Base-by-base conservation (phyloP, 2,888 invertebrate species). In the Morpho achilles region DNA sequence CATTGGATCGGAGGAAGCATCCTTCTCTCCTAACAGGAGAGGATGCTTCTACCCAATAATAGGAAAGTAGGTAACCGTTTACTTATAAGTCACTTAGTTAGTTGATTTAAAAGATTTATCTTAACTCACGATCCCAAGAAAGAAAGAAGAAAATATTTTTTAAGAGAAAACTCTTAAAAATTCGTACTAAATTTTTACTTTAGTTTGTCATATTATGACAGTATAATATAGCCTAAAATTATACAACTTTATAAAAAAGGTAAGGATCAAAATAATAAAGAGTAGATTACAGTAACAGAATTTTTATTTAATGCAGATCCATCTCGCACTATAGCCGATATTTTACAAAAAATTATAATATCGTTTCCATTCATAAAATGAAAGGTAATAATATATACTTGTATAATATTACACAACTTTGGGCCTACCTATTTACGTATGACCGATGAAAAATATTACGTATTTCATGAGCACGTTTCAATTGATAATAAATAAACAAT, bases 271-370 rank as follows among this genome's bases (percentile, higher is more conserved):
- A 70, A 75, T 79, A 80, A 74, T 80, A 78, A 77, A 80, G 64
- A 69, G 70, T 64, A 58, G 54, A 63, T 68, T 89, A 87, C 85
- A 85, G 89, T 90, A 90, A 90, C 90, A 90, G 90, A 90, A 87
- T 88, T 90, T 89, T 90, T 89, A 89, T 89, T 89, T 82, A 83
- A 90, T 90, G 89, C 87, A 87, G 82, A 83, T 88, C 77, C 86
- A 84, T 87, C 74, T 87, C 76, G 86, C 82, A 86, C 84, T 87
- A 77, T 85, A 87, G 89, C 87, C 82, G 85, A 87, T 87, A 87
- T 87, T 88, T 87, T 90, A 90, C 89, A 90, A 89, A 90, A 79
- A 88, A 87, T 85, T 78, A 87, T 82, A 83, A 83, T 87, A 86
- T 85, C 82, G 83, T 77, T 79, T 71, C 74, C 76, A 68, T 81